Base-by-base conservation (phyloP, 1,140 invertebrate genomes). In the Drosophila ananassae region DNA sequence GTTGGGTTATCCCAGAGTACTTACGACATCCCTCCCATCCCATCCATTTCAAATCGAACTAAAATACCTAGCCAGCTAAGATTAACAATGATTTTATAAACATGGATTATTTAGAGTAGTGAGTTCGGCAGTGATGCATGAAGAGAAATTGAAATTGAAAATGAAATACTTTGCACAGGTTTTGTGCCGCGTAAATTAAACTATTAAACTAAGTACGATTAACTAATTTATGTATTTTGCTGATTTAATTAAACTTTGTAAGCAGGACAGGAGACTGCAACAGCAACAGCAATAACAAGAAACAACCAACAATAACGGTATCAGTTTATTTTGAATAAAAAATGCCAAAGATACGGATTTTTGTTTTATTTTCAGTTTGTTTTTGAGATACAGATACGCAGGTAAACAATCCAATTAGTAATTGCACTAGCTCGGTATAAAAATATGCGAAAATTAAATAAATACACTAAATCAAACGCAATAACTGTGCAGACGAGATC, bases 311-410 rank as follows among this genome's bases (percentile, higher is more conserved):
- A 80, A 60, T 51, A 82, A 77, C 67, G 80, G 80, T 84, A 84
- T 84, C 66, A 61, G 77, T 84, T 84, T 84, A 84, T 84, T 84
- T 84, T 84, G 80, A 84, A 84, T 84, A 83, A 83, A 83, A 84
- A 84, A 84, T 84, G 80, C 80, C 80, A 84, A 84, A 84, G 80
- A 84, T 77, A 79, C 51, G 25, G 54, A 17, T 57, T 77, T 63
- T 51, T 64, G 55, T 81, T 82, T 69, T 41, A 73, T 73, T 73
- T 53, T 24, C 25, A n/a, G 10, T 13, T 30, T 53, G 39, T 47
- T 28, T 57, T 58, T 30, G 30, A 10, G 13, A 44, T 28, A 58
- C 13, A 21, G 24, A 13, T 2, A 39, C 3, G 25, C 1, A 32
- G 30, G 30, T 32, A 32, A 32, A 32, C 30, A 32, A 32, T 8